A percentile compares a stretch with the other conserved stretches of the same genome.
Evolutionary conservation across 2,797 vertebrate genomes (phyloP).

Genomic region (Prunella strophiata): DNA sequence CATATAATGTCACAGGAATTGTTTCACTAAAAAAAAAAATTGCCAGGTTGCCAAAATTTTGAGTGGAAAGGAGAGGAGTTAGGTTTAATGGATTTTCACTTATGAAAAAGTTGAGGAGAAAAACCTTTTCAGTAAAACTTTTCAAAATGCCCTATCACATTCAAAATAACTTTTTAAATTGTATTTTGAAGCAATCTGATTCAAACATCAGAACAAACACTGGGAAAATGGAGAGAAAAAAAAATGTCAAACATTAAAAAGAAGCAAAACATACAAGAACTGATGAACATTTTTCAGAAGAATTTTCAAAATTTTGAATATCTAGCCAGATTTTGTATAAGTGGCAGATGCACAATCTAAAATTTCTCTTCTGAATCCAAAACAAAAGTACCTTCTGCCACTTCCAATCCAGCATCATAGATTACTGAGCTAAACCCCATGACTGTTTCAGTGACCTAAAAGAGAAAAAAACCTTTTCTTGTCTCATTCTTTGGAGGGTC

Average conservation of each 20-base stretch:
- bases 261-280: neutral
- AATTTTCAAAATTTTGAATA: neutral
- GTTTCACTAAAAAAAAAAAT: neutral
- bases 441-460: neutral
- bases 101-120: neutral
- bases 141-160: neutral
- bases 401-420: neutral
- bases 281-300: neutral
- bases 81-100: neutral
- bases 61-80: neutral
- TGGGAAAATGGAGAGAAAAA: neutral
- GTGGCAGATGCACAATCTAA: neutral
- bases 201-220: neutral
- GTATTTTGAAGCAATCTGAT: neutral
- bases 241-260: neutral
- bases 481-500: neutral
- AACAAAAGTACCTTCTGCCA: neutral
- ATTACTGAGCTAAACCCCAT: neutral
- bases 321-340: neutral
- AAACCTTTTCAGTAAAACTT: neutral
- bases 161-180: neutral
- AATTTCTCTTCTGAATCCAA: neutral
- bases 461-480: neutral
- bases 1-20: neutral
- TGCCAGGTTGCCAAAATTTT: neutral